Evolutionary conservation across 2,888 invertebrate genomes (phyloP).

Genomic region (Troides oblongomaculatus): DNA sequence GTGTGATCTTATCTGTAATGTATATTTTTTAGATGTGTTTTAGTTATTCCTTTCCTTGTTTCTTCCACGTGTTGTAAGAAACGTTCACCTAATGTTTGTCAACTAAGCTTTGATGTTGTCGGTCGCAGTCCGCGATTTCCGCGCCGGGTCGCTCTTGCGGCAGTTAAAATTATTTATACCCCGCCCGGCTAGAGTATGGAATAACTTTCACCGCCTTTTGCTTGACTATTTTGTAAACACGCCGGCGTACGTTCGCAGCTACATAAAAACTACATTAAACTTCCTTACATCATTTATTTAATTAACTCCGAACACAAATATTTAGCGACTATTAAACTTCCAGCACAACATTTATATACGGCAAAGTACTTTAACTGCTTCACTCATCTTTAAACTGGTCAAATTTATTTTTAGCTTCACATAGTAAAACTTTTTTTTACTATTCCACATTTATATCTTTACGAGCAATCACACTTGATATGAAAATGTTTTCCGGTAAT

Average conservation of each 20-base stretch:
- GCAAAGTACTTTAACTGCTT: not conserved
- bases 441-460: too few relatives aligned
- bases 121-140: constrained; percentile 21
- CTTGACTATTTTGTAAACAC: constrained; percentile 29
- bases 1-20: too few relatives aligned
- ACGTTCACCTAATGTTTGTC: constrained; percentile 22
- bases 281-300: constrained; percentile 8
- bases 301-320: constrained; percentile 12
- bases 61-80: not conserved
- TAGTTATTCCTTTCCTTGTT: too few relatives aligned
- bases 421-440: too few relatives aligned
- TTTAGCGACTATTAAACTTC: constrained; percentile 5
- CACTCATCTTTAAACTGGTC: too few relatives aligned
- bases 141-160: constrained; percentile 15
- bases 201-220: constrained; percentile 29
- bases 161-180: constrained; percentile 30
- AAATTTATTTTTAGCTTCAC: too few relatives aligned
- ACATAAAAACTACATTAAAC: constrained; percentile 12
- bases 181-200: constrained; percentile 22
- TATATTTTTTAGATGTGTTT: too few relatives aligned
- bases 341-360: not conserved
- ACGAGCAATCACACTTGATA: too few relatives aligned
- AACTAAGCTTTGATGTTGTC: constrained; percentile 26
- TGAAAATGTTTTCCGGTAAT: too few relatives aligned
- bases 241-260: constrained; percentile 2